A percentile compares a stretch with the other conserved stretches of the same genome.
These are phyloP conservation scores for Stenotaenia linearis DNA, from an alignment of 2,888 invertebrate species.

Conservation along the genomic window DNA sequence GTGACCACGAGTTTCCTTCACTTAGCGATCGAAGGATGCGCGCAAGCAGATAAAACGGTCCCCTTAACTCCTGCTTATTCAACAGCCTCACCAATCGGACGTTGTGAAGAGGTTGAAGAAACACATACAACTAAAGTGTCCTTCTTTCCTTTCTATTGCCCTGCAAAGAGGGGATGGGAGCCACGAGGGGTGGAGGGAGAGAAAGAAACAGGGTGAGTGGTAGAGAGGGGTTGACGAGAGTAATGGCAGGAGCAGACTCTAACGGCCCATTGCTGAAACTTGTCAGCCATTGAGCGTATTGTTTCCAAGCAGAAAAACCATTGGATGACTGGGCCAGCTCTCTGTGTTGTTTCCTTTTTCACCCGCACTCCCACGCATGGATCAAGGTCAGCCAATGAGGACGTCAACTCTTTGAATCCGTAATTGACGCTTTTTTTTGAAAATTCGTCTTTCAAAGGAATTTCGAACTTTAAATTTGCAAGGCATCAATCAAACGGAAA, in stretches of 20 bases:
- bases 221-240: conserved; percentile 19
- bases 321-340: neutral
- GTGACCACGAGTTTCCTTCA: conserved; percentile 29
- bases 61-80: neutral
- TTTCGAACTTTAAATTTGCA: neutral
- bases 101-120: neutral
- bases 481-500: neutral
- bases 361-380: neutral
- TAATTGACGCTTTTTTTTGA: neutral
- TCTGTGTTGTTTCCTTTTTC: neutral
- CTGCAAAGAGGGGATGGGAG: neutral
- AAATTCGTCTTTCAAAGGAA: neutral
- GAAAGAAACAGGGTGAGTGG: conserved; percentile 3
- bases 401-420: neutral
- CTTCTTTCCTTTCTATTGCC: neutral
- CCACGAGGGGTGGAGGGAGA: neutral
- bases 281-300: neutral
- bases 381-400: neutral
- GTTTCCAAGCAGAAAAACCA: neutral
- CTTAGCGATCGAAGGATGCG: conserved; percentile 28
- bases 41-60: neutral
- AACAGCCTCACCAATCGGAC: neutral
- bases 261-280: neutral
- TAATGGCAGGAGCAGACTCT: conserved; percentile 13
- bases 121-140: neutral